A percentile compares a stretch with the other conserved stretches of the same genome.
phyloP scores from a whole-genome alignment of 2,888 invertebrate species.

The Heliconius ismenius region DNA sequence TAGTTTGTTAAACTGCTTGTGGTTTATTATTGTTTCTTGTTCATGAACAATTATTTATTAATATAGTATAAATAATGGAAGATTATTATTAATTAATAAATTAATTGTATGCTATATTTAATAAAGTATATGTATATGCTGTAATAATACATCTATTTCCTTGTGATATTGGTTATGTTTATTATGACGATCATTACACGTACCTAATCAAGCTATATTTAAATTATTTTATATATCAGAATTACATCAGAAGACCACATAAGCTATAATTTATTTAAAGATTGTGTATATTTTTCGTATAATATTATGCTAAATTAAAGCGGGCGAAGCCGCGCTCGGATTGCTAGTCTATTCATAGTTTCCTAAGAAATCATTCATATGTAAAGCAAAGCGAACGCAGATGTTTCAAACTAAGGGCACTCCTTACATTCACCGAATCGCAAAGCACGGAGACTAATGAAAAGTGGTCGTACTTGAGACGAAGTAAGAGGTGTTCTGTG shows the following conservation, averaged over 20 bases:
- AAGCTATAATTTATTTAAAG: too few relatives aligned
- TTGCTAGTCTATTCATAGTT: neutral
- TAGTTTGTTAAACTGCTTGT: slow-evolving; percentile 28
- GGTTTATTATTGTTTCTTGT: neutral
- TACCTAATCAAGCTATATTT: neutral
- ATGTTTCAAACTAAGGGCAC: slow-evolving; percentile 23
- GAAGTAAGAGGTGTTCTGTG: slow-evolving; percentile 54
- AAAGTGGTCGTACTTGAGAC: slow-evolving; percentile 54
- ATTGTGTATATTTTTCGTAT: too few relatives aligned
- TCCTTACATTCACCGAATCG: slow-evolving; percentile 34
- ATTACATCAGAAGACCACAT: too few relatives aligned
- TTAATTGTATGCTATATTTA: neutral
- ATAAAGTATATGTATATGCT: neutral
- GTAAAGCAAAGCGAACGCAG: slow-evolving; percentile 4
- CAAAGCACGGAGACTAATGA: slow-evolving; percentile 32
- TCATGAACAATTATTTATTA: neutral
- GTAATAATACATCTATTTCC: neutral
- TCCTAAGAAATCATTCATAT: slow-evolving; percentile 12
- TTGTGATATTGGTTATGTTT: neutral
- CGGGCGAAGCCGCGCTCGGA: too few relatives aligned
- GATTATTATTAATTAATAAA: neutral
- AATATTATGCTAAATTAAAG: too few relatives aligned
- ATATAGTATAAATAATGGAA: neutral
- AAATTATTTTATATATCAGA: neutral
- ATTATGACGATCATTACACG: neutral